Conservation (phyloP, 2,888 invertebrate species). For the Drosophila imparisetae region DNA sequence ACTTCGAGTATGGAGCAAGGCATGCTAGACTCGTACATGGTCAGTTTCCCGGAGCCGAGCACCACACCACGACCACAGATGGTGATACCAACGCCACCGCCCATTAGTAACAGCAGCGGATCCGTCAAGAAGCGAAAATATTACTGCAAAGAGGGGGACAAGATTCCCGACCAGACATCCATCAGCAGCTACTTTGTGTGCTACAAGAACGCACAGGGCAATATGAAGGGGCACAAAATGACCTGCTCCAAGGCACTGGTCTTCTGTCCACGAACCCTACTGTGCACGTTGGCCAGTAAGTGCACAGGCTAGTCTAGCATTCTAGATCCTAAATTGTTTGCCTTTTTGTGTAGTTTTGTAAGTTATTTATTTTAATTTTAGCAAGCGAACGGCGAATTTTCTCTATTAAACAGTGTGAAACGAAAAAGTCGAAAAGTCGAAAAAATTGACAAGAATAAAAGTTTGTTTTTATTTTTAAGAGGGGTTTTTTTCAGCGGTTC, state of each 20-base stretch:
- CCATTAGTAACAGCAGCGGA: conserved; percentile 16
- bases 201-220: conserved; percentile 82
- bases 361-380: conserved; percentile 72
- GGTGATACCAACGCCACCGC: conserved; percentile 22
- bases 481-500: background rate
- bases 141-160: conserved; percentile 85
- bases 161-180: conserved; percentile 85
- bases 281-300: conserved; percentile 84
- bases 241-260: conserved; percentile 85
- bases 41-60: conserved; percentile 36
- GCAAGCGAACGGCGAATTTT: conserved; percentile 14
- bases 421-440: background rate
- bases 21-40: conserved; percentile 63
- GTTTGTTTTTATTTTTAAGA: conserved; percentile 14
- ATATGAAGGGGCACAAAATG: conserved; percentile 85
- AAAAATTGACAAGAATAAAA: background rate
- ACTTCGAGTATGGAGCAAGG: conserved; percentile 64
- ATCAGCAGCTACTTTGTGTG: conserved; percentile 85
- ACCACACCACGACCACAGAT: conserved; percentile 38
- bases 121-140: conserved; percentile 80
- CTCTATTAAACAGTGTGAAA: conserved; percentile 16
- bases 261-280: conserved; percentile 85
- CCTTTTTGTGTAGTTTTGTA: conserved; percentile 36
- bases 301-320: conserved; percentile 73
- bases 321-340: conserved; percentile 13